Base-by-base conservation (phyloP, 2,113 vertebrate species). In the Eretmochelys imbricata region DNA sequence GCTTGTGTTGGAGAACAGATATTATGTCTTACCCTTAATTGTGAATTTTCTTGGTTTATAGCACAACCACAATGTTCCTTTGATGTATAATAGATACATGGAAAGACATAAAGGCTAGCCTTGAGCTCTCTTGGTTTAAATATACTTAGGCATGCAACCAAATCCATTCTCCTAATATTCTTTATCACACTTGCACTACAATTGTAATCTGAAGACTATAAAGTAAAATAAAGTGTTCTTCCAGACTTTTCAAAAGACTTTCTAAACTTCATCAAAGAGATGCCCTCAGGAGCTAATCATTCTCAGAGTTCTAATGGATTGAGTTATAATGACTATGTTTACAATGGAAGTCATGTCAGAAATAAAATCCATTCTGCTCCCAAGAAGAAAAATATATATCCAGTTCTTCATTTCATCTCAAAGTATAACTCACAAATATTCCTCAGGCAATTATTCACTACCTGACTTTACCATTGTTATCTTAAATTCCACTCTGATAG, bases 191-290 rank as follows among this genome's bases (percentile, higher is more conserved):
- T 53, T 87, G 76, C 31, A 85, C 46, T 49, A 87, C 24, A 76
- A 31, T 90, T 25, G 48, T 85, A 96, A 95, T 88, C 93, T 55
- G 49, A 88, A 95, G 22, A 16, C 27, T 89, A 53, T 8, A 89
- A 95, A 93, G 75, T 80, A 82, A 94, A 94, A 72, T 29, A 93
- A 88, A 81, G 95, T 93, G 90, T 10, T 94, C 78, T 85, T 93
- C 87, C 50, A 88, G 82, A 96, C 57, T 94, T 91, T 87, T 85
- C 81, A 95, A 96, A 93, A 86, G 82, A 46, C 38, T 59, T 93
- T 85, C n/a, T 82, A 94, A 95, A 96, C 93, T 97, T 97, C 82
- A 97, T 97, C 95, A 96, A 97, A 97, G 91, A 13, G 1, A 81
- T 92, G 85, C 88, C 95, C 69, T 82, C 90, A 96, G 91, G 93